Evolutionary conservation across 2,113 vertebrate species (phyloP), one percentile per base, ranked within the genome.

Genomic region (Rutilus rutilus): DNA sequence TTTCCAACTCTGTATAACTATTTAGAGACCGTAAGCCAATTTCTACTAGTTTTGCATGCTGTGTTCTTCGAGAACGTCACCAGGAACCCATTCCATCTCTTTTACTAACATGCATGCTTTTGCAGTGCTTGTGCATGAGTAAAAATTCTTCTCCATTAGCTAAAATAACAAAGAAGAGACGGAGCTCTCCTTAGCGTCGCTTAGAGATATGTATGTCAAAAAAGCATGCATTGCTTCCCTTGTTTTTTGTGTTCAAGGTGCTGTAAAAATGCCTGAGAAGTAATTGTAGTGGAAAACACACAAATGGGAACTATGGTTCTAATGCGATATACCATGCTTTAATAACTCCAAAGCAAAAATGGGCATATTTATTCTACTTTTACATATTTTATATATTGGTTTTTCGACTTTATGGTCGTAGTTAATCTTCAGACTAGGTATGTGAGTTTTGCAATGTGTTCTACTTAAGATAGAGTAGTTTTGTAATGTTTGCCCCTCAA

Each of bases 1-100:
- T 91, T 85, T 90, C 93, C 3, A 91, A 91, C 75, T 91, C 90
- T 1, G 93, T 95, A 78, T 96, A 94, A 78, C 78, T 19, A 25
- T 0, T 83, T 74, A 87, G 87, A 89, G 90, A 93, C 89, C 86
- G 71, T 86, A 88, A 91, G 87, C 78, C 84, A 83, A 60, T 86
- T 84, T 87, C 75, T 39, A n/a, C 11, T 17, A 19, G 17, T 78
- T 57, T 42, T 0, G 45, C 47, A 60, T 84, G 54, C 64, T 27
- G 52, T 50, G 77, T 36, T 52, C 52, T 75, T 39, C 21, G 12
- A 60, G 74, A 64, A 27, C 47, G 3, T 19, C 4, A 2, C 39
- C 47, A 74, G 83, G 57, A 64, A 74, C 11, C 74, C 57, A 52
- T 87, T 75, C 30, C 52, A 89, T 76, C 78, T 79, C 87, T 76